Base-by-base conservation (phyloP, 1,140 invertebrate genomes). In the Aphelinus certus region DNA sequence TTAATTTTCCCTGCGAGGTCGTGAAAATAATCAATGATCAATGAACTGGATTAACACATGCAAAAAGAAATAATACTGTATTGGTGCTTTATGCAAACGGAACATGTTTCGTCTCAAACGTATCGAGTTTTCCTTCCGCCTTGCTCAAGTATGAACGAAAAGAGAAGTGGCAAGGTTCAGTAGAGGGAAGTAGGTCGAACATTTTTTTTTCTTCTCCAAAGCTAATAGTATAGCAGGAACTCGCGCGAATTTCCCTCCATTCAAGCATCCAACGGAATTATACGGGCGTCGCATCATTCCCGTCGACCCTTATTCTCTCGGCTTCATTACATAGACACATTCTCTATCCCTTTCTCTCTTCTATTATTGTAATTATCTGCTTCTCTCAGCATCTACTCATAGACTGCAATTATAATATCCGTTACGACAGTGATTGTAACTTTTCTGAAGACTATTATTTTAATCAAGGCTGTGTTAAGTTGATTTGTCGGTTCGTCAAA, bases 361-460 rank as follows among this genome's bases (percentile, higher is more conserved):
- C 48, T 55, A 49, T 68, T 4, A 45, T 68, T 58, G 1, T 58
- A 75, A 7, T 55, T 69, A 57, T 58, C 47, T 62, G 3, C 51
- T 75, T 51, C 58, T 57, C 53, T 75, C 9, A 69, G 58, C 10
- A 75, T 75, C 69, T 57, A 63, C 47, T 69, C 61, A 57, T n/a
- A 26, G 26, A 43, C 55, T 69, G 53, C 64, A 69, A 63, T 65
- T 67, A 61, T 67, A 45, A 9, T 63, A 57, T 63, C 53, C 61
- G 43, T 68, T 69, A 57, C 7, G 2, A 63, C 45, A 49, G 51
- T 26, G 3, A 64, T 9, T 75, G 51, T 69, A 58, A 69, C 63
- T 75, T 69, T 63, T 74, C 49, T 62, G 67, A 63, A 61, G 1
- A 62, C 55, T 67, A 5, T 67, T 53, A 45, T 49, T 2, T 55